Evolutionary conservation across 2,797 vertebrate genomes (phyloP).

Genomic region (Microctenopoma stevenorrisi): DNA sequence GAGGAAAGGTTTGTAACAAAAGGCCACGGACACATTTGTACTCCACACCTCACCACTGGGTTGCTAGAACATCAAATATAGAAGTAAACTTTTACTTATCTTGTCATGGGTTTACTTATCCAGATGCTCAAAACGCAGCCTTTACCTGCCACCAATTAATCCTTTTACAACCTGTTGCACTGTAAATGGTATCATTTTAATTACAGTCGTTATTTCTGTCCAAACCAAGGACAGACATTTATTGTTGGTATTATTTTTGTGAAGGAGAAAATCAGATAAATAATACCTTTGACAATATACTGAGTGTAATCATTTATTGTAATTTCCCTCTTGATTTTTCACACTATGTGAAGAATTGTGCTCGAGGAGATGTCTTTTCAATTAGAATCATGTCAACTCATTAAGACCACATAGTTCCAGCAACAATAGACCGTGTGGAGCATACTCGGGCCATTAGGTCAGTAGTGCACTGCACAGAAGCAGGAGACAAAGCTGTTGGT

Average conservation of each 20-base stretch:
- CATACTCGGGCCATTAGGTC: constrained; percentile 33
- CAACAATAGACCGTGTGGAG: not conserved
- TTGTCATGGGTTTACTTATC: not conserved
- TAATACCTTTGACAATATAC: not conserved
- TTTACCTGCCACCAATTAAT: not conserved
- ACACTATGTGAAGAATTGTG: not conserved
- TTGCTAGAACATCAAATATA: not conserved
- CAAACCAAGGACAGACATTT: constrained; percentile 6
- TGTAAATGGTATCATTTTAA: constrained; percentile 3
- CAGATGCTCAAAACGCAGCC: not conserved
- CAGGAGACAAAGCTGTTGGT: constrained; percentile 15
- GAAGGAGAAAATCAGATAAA: not conserved
- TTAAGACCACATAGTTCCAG: not conserved
- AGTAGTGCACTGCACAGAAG: constrained; percentile 13
- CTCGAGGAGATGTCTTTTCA: not conserved
- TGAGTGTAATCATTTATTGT: no score
- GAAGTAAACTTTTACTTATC: not conserved
- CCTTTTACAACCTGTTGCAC: constrained; percentile 1
- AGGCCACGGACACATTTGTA: not conserved
- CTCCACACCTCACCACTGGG: not conserved
- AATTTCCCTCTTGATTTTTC: no score
- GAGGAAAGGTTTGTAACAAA: not conserved
- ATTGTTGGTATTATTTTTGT: not conserved
- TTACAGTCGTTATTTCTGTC: not conserved
- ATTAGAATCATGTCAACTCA: constrained; percentile 9